Evolutionary conservation across 2,797 vertebrate species (phyloP), one percentile per base, ranked within the genome.

Genomic region (Triplophysa yarkandensis): DNA sequence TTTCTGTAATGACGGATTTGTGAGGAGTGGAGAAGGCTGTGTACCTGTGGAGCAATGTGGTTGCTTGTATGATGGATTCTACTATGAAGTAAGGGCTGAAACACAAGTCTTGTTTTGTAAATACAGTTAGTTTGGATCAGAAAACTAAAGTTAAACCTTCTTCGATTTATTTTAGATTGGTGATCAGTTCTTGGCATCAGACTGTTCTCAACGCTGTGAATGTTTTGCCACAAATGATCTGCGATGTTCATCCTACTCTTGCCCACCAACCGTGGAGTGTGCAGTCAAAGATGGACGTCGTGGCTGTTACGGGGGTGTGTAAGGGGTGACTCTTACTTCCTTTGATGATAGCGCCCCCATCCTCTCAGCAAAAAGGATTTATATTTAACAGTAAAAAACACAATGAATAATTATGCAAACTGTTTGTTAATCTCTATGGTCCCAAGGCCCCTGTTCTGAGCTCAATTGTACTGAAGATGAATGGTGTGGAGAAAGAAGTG

Each of bases 341-440:
- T 93, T 91, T 1, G 92, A 94, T 8, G 68, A 91, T 36, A 4
- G 86, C 88, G 0, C 0, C 93, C 41, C 81, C 86, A n/a, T 87
- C 92, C 82, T 92, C 89, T 71, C 77, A 81, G 69, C 8, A 36
- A 36, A 11, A 36, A 36, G 11, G 9, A 11, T 5, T 32, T 32
- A 5, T 32, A 6, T 8, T 34, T 4, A 9, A 36, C 34, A 36
- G 34, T 36, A 36, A 1, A 36, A 36, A 36, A 36, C n/a, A n/a
- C n/a, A n/a, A n/a, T n/a, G n/a, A n/a, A n/a, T n/a, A n/a, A n/a
- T n/a, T n/a, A 41, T 41, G 11, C 39, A 14, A 3, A 13, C 16
- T 2, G 21, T 11, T 50, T 8, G 23, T 44, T 4, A 21, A 44
- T n/a, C 10, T n/a, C 11, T 64, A 17, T 54, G 63, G 14, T 44